phyloP scores from a whole-genome alignment of 2,797 vertebrate species.

The Thamnophis elegans region DNA sequence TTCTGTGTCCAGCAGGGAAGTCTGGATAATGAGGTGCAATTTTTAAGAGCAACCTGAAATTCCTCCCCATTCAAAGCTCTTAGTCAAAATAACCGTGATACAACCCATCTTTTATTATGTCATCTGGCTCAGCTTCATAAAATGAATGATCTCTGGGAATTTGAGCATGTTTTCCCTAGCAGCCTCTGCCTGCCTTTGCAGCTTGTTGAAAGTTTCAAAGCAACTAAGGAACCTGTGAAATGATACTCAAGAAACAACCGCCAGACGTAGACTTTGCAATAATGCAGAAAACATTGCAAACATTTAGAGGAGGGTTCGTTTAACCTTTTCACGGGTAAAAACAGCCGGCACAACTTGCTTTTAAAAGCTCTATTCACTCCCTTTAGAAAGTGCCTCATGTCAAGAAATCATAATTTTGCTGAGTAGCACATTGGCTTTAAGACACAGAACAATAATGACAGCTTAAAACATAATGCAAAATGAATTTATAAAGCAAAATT shows the following conservation, averaged over 20 bases:
- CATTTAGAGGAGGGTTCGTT: conserved; percentile 42
- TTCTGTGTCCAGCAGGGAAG: not conserved
- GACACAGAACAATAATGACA: conserved; percentile 47
- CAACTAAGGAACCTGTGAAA: conserved; percentile 51
- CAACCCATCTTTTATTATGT: not conserved
- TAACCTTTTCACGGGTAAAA: not conserved
- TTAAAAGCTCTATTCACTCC: conserved; percentile 45
- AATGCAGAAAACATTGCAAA: conserved; percentile 48
- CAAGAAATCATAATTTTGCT: conserved; percentile 57
- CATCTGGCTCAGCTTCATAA: conserved; percentile 22
- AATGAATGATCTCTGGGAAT: conserved; percentile 13
- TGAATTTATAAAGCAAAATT: not conserved
- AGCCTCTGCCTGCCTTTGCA: conserved; percentile 10
- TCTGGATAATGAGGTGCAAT: not conserved
- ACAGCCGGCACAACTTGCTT: conserved; percentile 38
- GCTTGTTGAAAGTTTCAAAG: conserved; percentile 19
- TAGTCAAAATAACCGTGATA: not conserved
- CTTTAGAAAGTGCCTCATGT: conserved; percentile 56
- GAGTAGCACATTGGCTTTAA: conserved; percentile 55
- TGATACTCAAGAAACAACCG: conserved; percentile 57
- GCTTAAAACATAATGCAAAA: conserved; percentile 38
- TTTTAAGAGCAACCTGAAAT: not conserved
- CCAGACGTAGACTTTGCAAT: conserved; percentile 40
- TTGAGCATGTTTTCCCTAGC: not conserved
- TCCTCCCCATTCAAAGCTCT: not conserved